Conservation (phyloP, 1,140 invertebrate species). For the Nomia melanderi region DNA sequence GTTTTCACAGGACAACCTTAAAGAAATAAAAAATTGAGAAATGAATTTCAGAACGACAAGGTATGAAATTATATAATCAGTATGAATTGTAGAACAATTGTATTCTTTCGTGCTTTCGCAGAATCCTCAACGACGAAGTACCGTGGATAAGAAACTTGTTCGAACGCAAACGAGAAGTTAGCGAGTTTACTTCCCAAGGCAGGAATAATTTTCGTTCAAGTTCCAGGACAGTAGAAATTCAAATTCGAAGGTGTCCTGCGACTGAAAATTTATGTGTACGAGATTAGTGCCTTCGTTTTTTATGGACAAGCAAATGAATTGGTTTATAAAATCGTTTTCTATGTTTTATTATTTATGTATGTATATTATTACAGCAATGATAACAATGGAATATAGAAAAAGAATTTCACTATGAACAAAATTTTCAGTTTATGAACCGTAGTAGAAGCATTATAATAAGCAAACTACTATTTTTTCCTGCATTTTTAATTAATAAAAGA, state of each 20-base stretch:
- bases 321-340: neutral
- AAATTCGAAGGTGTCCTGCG: constrained; percentile 17
- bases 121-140: constrained; percentile 11
- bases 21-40: neutral
- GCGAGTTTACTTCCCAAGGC: constrained; percentile 30
- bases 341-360: too few species aligned
- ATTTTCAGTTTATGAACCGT: too few species aligned
- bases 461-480: too few species aligned
- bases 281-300: neutral
- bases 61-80: constrained; percentile 1
- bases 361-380: too few species aligned
- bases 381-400: too few species aligned
- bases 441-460: too few species aligned
- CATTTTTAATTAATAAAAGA: too few species aligned
- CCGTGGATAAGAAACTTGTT: constrained; percentile 32
- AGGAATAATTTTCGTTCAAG: constrained; percentile 36
- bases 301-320: neutral
- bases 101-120: constrained; percentile 12
- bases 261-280: constrained; percentile 16
- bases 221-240: constrained; percentile 11
- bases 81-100: constrained; percentile 22
- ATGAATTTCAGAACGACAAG: neutral
- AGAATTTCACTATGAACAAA: too few species aligned
- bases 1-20: too few species aligned
- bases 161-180: constrained; percentile 35